These are phyloP conservation scores for Macrotis lagotis DNA, from an alignment of 2,113 vertebrate species.

Conservation along the genomic window DNA sequence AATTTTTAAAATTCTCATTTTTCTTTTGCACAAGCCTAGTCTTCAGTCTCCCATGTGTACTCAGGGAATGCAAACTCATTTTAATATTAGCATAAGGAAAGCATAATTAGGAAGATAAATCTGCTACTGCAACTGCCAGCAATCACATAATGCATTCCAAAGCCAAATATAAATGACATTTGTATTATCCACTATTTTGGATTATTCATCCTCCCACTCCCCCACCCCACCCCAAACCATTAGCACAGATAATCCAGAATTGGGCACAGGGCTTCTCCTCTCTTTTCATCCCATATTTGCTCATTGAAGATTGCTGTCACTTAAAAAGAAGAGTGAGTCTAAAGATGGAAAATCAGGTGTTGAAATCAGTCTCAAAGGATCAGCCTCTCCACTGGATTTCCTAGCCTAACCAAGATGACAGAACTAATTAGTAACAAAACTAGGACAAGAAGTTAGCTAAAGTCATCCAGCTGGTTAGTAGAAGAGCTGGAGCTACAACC, in stretches of 20 bases:
- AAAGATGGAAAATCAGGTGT: background rate
- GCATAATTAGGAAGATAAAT: conserved; percentile 67
- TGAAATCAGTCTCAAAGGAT: background rate
- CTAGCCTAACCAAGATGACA: background rate
- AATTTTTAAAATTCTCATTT: conserved; percentile 37
- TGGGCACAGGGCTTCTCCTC: conserved; percentile 36
- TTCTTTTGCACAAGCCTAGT: conserved; percentile 33
- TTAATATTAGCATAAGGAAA: conserved; percentile 64
- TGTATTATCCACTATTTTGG: conserved; percentile 21
- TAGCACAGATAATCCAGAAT: background rate
- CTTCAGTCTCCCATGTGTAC: conserved; percentile 14
- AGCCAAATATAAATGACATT: conserved; percentile 53
- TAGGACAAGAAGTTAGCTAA: background rate
- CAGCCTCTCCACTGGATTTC: background rate
- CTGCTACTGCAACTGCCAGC: conserved; percentile 38
- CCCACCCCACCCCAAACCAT: background rate
- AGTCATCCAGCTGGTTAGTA: background rate
- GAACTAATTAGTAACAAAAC: background rate
- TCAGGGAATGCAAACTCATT: conserved; percentile 50
- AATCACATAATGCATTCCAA: background rate
- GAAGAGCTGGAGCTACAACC: background rate
- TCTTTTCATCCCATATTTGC: background rate
- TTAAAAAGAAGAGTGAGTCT: background rate
- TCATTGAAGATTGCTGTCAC: background rate
- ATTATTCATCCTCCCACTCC: conserved; percentile 19